Evolutionary conservation across 1,140 invertebrate genomes (phyloP).

Genomic region (Paralvinella palmiformis): DNA sequence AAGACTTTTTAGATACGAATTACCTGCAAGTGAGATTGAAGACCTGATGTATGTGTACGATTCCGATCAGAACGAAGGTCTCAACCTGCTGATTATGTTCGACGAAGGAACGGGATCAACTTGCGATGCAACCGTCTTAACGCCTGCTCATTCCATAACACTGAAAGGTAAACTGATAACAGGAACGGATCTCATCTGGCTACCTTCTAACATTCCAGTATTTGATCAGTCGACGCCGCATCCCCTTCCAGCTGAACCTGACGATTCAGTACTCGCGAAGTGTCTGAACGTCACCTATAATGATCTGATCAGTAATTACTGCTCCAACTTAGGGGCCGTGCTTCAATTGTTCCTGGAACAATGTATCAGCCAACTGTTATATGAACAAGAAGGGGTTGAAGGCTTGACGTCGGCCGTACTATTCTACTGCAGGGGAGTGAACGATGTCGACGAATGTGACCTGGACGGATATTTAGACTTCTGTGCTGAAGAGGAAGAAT

Average conservation of each 20-base stretch:
- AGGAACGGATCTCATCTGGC: background rate
- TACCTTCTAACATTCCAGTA: slow-evolving; percentile 25
- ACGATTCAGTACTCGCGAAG: slow-evolving; percentile 1
- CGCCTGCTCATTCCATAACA: background rate
- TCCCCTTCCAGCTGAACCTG: slow-evolving; percentile 1
- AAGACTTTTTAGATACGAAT: too few relatives aligned
- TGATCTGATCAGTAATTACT: slow-evolving; percentile 16
- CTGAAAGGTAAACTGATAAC: background rate
- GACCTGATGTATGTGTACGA: background rate
- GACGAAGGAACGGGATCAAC: background rate
- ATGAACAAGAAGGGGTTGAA: slow-evolving; percentile 7
- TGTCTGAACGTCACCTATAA: slow-evolving; percentile 20
- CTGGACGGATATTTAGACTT: slow-evolving; percentile 27
- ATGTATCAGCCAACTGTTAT: slow-evolving; percentile 21
- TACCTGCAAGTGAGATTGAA: too few relatives aligned
- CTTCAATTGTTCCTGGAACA: slow-evolving; percentile 23
- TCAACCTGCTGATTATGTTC: background rate
- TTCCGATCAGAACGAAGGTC: background rate
- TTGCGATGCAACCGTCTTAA: background rate
- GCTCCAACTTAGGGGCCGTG: slow-evolving; percentile 18
- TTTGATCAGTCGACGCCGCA: slow-evolving; percentile 11
- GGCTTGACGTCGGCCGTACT: slow-evolving; percentile 12
- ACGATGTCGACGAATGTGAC: slow-evolving; percentile 21
- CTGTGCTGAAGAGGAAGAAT: slow-evolving; percentile 17
- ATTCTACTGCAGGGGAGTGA: slow-evolving; percentile 27